Percentiles rank a stretch among this genome's conserved stretches.
Conservation (phyloP, 2,888 invertebrate genomes). For the Archaeoteleia sp. region DNA sequence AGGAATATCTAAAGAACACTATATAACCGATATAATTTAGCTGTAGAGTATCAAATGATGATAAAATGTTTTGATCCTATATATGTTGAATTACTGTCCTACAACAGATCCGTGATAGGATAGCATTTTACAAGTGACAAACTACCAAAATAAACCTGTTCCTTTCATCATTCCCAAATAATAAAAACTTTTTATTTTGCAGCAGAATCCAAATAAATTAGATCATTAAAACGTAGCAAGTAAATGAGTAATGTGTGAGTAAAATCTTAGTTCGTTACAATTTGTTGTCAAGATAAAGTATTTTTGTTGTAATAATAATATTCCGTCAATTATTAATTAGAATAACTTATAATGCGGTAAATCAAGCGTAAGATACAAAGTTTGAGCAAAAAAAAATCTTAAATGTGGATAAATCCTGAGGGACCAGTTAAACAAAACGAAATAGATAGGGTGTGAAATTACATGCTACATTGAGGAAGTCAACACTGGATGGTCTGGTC, state of each 20-base stretch:
- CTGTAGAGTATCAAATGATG: slow-evolving; percentile 38
- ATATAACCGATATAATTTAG: slow-evolving; percentile 3
- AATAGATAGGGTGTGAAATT: slow-evolving; percentile 54
- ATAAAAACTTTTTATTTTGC: no score
- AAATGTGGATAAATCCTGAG: slow-evolving; percentile 24
- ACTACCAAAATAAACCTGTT: no score
- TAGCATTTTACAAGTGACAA: no score
- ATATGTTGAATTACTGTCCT: slow-evolving; percentile 30
- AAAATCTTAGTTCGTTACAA: no score
- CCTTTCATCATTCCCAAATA: slow-evolving; percentile 9
- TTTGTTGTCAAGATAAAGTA: no score
- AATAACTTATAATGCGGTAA: no score
- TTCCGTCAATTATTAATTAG: no score
- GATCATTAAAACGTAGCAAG: no score
- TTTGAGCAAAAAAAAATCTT: slow-evolving; percentile 10
- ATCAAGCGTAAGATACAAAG: slow-evolving; percentile 8
- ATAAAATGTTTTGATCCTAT: slow-evolving; percentile 36
- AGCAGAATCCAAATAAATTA: no score
- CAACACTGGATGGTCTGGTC: slow-evolving; percentile 35
- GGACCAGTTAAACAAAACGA: slow-evolving; percentile 35
- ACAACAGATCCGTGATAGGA: no score
- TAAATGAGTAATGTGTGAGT: no score
- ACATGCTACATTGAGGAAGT: slow-evolving; percentile 47
- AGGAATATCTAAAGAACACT: slow-evolving; percentile 20
- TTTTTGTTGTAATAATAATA: no score